Evolutionary conservation across 2,113 vertebrate species (phyloP).

Genomic region (Pollachius pollachius): DNA sequence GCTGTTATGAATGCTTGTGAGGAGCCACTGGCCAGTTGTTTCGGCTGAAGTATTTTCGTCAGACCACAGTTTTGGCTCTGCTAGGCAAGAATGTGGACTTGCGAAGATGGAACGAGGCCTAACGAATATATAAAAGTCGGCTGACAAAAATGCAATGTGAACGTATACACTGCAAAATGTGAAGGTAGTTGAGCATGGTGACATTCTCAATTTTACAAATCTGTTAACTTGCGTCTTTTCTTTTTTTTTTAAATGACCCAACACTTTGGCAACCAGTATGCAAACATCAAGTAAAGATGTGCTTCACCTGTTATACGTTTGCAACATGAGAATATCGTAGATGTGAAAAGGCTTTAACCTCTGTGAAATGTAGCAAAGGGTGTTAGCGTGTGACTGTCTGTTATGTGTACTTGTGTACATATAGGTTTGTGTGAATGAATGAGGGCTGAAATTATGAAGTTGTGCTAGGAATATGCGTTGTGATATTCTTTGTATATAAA

Average conservation of each 20-base stretch:
- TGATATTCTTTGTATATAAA: slow-evolving; percentile 47
- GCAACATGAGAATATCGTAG: slow-evolving; percentile 36
- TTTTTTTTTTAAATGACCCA: slow-evolving; percentile 38
- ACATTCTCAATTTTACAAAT: not conserved
- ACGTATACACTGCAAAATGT: not conserved
- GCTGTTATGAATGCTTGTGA: slow-evolving; percentile 1
- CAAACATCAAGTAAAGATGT: slow-evolving; percentile 21
- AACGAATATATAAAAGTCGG: not conserved
- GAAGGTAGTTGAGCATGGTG: slow-evolving; percentile 35
- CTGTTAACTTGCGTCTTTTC: slow-evolving; percentile 14
- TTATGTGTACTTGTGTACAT: slow-evolving; percentile 40
- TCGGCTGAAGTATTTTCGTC: not conserved
- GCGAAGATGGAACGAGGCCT: slow-evolving; percentile 35
- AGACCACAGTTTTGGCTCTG: slow-evolving; percentile 9
- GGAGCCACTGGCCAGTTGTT: too few relatives aligned
- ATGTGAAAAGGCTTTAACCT: slow-evolving; percentile 49
- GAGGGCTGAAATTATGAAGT: slow-evolving; percentile 12
- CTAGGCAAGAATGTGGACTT: slow-evolving; percentile 17
- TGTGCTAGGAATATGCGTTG: slow-evolving; percentile 31
- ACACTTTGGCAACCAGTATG: slow-evolving; percentile 28
- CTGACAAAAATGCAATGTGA: not conserved
- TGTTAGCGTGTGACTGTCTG: slow-evolving; percentile 42
- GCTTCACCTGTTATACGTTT: slow-evolving; percentile 32
- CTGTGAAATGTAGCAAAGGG: slow-evolving; percentile 37
- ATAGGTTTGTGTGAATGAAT: slow-evolving; percentile 29